Conservation (phyloP, 2,113 vertebrate genomes). For the Clarias macrocephalus region DNA sequence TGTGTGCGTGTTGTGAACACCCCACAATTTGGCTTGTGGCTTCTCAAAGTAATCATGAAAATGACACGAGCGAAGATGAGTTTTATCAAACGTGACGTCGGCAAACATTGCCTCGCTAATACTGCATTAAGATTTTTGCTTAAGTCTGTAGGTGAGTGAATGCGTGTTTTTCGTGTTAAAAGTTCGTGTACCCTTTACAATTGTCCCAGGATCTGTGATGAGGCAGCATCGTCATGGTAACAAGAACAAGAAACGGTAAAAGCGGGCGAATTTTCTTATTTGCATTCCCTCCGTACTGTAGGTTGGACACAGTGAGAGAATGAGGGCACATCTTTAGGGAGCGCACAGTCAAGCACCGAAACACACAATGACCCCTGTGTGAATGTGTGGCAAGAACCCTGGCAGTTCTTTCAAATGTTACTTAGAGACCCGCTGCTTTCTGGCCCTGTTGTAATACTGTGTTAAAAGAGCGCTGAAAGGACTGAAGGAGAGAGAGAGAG, state of each 20-base stretch:
- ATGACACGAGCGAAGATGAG: conserved; percentile 3
- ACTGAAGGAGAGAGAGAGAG: conserved; percentile 21
- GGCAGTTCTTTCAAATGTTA: conserved; percentile 50
- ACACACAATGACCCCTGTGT: conserved; percentile 6
- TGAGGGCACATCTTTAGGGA: conserved; percentile 13
- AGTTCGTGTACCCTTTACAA: conserved; percentile 1
- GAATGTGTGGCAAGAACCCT: conserved; percentile 48
- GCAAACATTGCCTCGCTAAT: conserved; percentile 49
- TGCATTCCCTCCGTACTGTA: conserved; percentile 1
- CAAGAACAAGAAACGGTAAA: not conserved
- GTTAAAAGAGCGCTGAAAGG: conserved; percentile 6
- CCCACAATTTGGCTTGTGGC: conserved; percentile 21
- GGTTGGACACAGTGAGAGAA: conserved; percentile 21
- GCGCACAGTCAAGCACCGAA: conserved; percentile 25
- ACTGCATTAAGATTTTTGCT: conserved; percentile 45
- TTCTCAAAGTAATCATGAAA: conserved; percentile 8
- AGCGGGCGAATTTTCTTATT: not conserved
- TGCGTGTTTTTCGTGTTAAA: conserved; percentile 5
- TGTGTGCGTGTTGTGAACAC: conserved; percentile 8
- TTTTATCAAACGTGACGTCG: conserved; percentile 33
- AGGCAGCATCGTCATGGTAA: conserved; percentile 28
- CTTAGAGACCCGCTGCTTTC: conserved; percentile 54
- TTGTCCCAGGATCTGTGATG: not conserved
- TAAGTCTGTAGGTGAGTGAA: not conserved
- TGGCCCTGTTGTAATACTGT: conserved; percentile 44